These are phyloP conservation scores for Corella eumyota DNA, from an alignment of 23 tunicate species.

Conservation along the genomic window DNA sequence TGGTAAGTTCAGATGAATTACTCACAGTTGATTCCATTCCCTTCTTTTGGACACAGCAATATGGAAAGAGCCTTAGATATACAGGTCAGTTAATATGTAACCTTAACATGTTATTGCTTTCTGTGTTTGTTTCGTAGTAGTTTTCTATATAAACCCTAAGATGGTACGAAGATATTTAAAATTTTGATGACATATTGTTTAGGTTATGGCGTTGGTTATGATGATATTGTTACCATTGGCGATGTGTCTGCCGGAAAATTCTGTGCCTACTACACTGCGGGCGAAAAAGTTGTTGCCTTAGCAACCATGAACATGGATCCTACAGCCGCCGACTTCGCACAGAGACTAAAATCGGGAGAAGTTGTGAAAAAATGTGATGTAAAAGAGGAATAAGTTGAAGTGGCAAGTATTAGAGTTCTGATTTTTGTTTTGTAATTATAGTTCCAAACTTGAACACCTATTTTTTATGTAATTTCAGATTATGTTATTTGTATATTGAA, in stretches of 20 bases:
- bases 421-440: no score
- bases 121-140: no score
- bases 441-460: no score
- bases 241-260: slow-evolving; percentile 63
- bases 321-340: slow-evolving; percentile 63
- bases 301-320: slow-evolving; percentile 84
- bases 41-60: slow-evolving; percentile 85
- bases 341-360: slow-evolving; percentile 42
- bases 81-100: slow-evolving; percentile 30
- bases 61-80: slow-evolving; percentile 77
- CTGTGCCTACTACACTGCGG: slow-evolving; percentile 82
- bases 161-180: neutral
- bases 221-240: slow-evolving; percentile 64
- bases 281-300: slow-evolving; percentile 70
- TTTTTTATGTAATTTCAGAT: no score
- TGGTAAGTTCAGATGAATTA: slow-evolving; percentile 16
- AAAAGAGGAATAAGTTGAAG: no score
- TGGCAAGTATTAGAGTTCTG: no score
- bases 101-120: no score
- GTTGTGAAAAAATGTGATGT: neutral
- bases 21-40: slow-evolving; percentile 48
- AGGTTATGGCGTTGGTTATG: slow-evolving; percentile 88
- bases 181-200: neutral
- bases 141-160: no score
- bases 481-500: no score